Evolutionary conservation across 2,113 vertebrate species (phyloP), one percentile per base, ranked within the genome.

Genomic region (Silurus meridionalis): DNA sequence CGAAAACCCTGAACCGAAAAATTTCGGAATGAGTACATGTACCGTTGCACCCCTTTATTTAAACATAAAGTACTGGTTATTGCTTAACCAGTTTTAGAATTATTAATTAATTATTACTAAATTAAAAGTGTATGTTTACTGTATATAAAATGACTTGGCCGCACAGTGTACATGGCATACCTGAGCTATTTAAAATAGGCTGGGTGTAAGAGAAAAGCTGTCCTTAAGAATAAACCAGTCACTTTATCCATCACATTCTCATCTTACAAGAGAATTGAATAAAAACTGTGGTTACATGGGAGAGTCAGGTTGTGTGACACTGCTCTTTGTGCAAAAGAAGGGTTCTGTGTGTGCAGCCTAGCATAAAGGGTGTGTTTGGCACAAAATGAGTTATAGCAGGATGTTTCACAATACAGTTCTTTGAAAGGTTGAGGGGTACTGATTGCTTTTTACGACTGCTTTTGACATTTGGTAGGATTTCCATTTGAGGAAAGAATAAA

Each of bases 361-460:
- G 46, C 23, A 52, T 75, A 84, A 84, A 61, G 52, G 69, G 83
- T 52, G 28, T 75, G 71, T 63, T 83, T 72, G 67, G 66, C 67
- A 83, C 46, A 57, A 72, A 53, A 83, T 83, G 82, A 83, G 14
- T 71, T 74, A 74, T 61, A 48, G 69, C 67, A 52, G 83, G 83
- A 72, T 58, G 67, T 72, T 84, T 60, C 83, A 72, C 52, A 84
- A 84, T 84, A 60, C 25, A 74, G 25, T 48, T 37, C 28, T 57
- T 74, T 60, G 2, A 83, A 74, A 60, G 17, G 60, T 48, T 72
- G 53, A 53, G 37, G 53, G 55, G 19, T 17, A 81, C 57, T 13
- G 79, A 28, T 28, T 79, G 75, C n/a, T 58, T 67, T 69, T 63
- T 58, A 46, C 9, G 17, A 17, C 25, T 58, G n/a, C 25, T 55